Evolutionary conservation across 2,888 invertebrate species (phyloP).

Genomic region (Oscheius sp.): DNA sequence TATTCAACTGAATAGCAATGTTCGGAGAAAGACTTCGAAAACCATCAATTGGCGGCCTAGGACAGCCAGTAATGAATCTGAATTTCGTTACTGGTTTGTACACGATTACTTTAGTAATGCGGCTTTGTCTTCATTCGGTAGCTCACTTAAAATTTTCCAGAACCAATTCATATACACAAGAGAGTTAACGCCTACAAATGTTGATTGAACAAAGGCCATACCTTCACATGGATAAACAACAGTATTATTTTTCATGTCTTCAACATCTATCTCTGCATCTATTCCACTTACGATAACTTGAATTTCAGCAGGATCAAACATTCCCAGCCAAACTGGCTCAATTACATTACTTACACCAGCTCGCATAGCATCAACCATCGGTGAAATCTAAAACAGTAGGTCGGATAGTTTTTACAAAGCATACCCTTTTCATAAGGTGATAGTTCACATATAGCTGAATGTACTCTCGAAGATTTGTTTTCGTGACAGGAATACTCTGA

Average conservation of each 20-base stretch:
- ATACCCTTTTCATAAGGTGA: conserved; percentile 85
- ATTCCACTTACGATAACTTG: conserved; percentile 76
- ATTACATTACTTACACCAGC: conserved; percentile 90
- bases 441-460: conserved; percentile 95
- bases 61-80: conserved; percentile 82
- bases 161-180: conserved; percentile 87
- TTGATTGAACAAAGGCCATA: background rate
- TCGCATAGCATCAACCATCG: conserved; percentile 87
- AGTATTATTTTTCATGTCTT: conserved; percentile 19
- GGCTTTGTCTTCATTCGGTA: conserved; percentile 78
- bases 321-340: conserved; percentile 88
- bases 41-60: conserved; percentile 90
- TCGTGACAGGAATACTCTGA: conserved; percentile 86
- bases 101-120: conserved; percentile 84
- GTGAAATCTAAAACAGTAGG: conserved; percentile 74
- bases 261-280: conserved; percentile 30
- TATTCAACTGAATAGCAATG: conserved; percentile 84
- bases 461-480: conserved; percentile 92
- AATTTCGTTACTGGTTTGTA: no score
- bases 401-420: background rate
- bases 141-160: conserved; percentile 86
- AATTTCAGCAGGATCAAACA: conserved; percentile 91
- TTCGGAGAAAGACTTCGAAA: conserved; percentile 93
- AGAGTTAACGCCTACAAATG: conserved; percentile 71
- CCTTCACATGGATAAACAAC: conserved; percentile 12